Conservation (phyloP, 2,888 invertebrate genomes). For the Dioctria linearis region DNA sequence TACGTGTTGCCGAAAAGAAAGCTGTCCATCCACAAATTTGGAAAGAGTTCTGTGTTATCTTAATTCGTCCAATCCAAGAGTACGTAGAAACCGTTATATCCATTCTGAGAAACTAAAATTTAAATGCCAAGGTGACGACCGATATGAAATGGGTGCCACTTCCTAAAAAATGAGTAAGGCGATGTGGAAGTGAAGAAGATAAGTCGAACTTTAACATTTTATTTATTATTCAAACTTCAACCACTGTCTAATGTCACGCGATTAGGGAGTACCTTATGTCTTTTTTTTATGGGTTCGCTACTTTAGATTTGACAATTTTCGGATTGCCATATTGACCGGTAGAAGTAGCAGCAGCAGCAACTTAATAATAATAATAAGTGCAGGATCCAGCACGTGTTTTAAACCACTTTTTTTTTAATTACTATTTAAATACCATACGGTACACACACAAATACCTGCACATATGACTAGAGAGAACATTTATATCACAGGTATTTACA, state of each 20-base stretch:
- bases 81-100: constrained; percentile 18
- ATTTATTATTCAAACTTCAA: constrained; percentile 9
- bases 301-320: constrained; percentile 52
- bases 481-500: background rate
- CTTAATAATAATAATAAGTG: background rate
- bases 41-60: constrained; percentile 32
- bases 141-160: background rate
- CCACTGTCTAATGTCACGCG: constrained; percentile 44
- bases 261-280: background rate
- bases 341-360: background rate
- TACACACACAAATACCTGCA: no score
- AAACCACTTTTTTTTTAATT: constrained; percentile 3
- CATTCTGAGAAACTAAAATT: background rate
- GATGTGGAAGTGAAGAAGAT: background rate
- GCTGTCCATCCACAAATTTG: background rate
- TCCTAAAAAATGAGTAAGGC: background rate
- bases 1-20: background rate
- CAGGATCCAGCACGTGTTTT: constrained; percentile 22
- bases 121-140: constrained; percentile 18
- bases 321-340: constrained; percentile 48
- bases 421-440: background rate
- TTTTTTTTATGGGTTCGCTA: background rate
- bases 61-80: constrained; percentile 16
- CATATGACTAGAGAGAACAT: background rate
- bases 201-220: constrained; percentile 9